Evolutionary conservation across 2,113 vertebrate genomes (phyloP).

Genomic region (Mastomys natalensis): DNA sequence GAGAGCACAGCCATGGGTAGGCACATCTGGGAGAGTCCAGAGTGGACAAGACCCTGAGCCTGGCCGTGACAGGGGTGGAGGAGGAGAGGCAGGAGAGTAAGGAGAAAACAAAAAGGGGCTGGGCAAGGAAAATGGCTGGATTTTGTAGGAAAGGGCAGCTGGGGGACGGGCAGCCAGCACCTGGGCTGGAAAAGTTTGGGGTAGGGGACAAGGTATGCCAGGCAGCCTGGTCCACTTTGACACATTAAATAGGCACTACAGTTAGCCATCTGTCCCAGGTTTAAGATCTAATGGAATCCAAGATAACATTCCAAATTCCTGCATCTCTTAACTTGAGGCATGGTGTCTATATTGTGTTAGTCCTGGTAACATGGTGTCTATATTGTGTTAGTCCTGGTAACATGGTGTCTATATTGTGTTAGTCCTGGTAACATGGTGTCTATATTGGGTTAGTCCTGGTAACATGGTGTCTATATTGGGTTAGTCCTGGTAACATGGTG

Average conservation of each 20-base stretch:
- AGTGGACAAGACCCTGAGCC: not conserved
- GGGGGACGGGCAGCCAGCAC: not conserved
- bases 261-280: not conserved
- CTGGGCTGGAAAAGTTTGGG: not conserved
- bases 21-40: not conserved
- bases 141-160: not conserved
- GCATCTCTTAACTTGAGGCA: not conserved
- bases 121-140: not conserved
- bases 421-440: not conserved
- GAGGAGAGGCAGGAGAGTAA: not conserved
- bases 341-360: not conserved
- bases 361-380: not conserved
- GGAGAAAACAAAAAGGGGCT: not conserved
- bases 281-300: not conserved
- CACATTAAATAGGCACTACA: not conserved
- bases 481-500: not conserved
- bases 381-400: not conserved
- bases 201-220: not conserved
- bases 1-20: not conserved
- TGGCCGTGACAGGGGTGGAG: accelerated
- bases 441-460: not conserved
- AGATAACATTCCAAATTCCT: not conserved
- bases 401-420: not conserved
- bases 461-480: not conserved
- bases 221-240: not conserved